Percentiles rank a stretch among this genome's conserved stretches.
Conservation (phyloP, 2,797 vertebrate genomes). For the Rhinophrynus dorsalis region DNA sequence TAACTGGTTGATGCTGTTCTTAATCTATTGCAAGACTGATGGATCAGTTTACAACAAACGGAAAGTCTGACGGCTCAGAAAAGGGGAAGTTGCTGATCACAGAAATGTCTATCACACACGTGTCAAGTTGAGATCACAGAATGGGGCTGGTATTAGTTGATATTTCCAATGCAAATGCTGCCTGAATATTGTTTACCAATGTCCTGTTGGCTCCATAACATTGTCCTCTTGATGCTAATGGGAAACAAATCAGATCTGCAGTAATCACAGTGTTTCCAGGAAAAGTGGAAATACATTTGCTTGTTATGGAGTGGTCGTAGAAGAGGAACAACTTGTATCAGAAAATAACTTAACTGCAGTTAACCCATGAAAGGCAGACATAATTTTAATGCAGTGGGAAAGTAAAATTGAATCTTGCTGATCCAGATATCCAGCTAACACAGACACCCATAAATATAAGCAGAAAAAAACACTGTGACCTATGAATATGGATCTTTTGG, state of each 20-base stretch:
- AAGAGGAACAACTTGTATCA: too few relatives aligned
- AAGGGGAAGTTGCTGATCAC: slow-evolving; percentile 24
- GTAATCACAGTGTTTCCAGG: slow-evolving; percentile 19
- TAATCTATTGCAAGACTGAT: neutral
- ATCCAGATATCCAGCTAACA: too few relatives aligned
- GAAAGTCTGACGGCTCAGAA: neutral
- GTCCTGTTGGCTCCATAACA: slow-evolving; percentile 11
- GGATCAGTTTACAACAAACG: neutral
- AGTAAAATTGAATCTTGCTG: too few relatives aligned
- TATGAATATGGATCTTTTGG: too few relatives aligned
- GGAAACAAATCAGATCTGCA: slow-evolving; percentile 33
- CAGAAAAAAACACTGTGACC: too few relatives aligned
- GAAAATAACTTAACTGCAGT: too few relatives aligned
- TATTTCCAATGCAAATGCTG: slow-evolving; percentile 48
- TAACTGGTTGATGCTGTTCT: slow-evolving; percentile 14
- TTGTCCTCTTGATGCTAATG: slow-evolving; percentile 42
- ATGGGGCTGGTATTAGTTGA: slow-evolving; percentile 14
- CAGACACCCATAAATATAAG: too few relatives aligned
- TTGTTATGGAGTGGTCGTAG: neutral
- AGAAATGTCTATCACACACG: neutral
- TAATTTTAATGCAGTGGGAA: too few relatives aligned
- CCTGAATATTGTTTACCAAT: slow-evolving; percentile 32
- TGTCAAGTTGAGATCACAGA: neutral
- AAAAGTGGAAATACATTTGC: slow-evolving; percentile 22
- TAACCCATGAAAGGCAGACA: too few relatives aligned